Evolutionary conservation across 2,797 vertebrate species (phyloP).

Genomic region (Meriones psammophilus): DNA sequence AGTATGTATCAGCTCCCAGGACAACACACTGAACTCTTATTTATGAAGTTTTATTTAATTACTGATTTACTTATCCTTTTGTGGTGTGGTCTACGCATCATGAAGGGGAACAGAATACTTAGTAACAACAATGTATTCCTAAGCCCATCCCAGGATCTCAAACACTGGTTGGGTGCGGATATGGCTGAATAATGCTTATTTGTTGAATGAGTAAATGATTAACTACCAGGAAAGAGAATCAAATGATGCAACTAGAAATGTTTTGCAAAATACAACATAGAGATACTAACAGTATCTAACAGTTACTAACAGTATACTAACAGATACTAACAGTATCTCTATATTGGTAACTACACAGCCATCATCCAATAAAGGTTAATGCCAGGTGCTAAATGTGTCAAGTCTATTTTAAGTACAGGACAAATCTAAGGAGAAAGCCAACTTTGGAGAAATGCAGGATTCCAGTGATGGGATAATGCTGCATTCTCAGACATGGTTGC

Average conservation of each 20-base stretch:
- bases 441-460: not conserved
- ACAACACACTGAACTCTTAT: not conserved
- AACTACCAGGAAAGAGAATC: not conserved
- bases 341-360: not conserved
- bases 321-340: no score
- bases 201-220: constrained; percentile 28
- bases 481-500: not conserved
- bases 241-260: not conserved
- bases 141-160: not conserved
- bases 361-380: not conserved
- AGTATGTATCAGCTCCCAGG: not conserved
- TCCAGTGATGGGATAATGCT: not conserved
- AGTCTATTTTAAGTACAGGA: not conserved
- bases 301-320: no score
- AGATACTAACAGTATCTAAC: not conserved
- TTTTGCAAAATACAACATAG: not conserved
- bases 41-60: not conserved
- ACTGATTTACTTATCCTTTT: constrained; percentile 18
- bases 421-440: not conserved
- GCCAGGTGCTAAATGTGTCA: not conserved
- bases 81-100: not conserved
- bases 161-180: not conserved
- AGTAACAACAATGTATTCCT: not conserved
- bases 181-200: not conserved
- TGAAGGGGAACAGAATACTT: not conserved